Evolutionary conservation across 2,888 invertebrate species (phyloP).

Genomic region (Agrochola lota): DNA sequence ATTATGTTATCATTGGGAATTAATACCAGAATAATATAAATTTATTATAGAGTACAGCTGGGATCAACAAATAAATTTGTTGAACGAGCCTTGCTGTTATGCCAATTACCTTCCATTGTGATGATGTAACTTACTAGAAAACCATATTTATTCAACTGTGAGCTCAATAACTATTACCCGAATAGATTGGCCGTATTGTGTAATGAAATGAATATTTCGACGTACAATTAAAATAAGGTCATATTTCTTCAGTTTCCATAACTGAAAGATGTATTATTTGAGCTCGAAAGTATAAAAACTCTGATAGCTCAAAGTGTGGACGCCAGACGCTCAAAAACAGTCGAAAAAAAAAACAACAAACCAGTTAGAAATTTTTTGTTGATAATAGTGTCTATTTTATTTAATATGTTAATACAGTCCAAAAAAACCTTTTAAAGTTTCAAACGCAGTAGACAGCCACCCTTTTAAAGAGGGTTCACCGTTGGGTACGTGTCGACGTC

Average conservation of each 20-base stretch:
- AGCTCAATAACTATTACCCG: constrained; percentile 17
- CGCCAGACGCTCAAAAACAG: neutral
- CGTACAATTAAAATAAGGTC: neutral
- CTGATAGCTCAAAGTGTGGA: constrained; percentile 2
- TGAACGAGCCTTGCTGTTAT: constrained; percentile 40
- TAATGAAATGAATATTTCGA: neutral
- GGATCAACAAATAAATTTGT: constrained; percentile 48
- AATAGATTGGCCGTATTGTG: constrained; percentile 14
- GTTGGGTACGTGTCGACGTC: constrained; percentile 45
- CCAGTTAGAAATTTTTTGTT: constrained; percentile 10
- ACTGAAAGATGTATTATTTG: neutral
- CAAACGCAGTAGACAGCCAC: constrained; percentile 51
- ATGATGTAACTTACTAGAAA: constrained; percentile 56
- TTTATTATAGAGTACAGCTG: constrained; percentile 25
- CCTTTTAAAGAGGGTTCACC: constrained; percentile 57
- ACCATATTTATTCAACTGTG: constrained; percentile 52
- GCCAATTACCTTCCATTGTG: constrained; percentile 62
- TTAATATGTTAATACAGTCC: constrained; percentile 31
- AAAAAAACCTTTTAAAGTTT: constrained; percentile 56
- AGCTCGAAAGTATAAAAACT: neutral
- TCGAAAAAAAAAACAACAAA: constrained; percentile 7
- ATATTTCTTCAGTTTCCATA: neutral
- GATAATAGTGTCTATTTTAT: constrained; percentile 27
- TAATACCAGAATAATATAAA: constrained; percentile 47
- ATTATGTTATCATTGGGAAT: constrained; percentile 32